A percentile compares a stretch with the other conserved stretches of the same genome.
Evolutionary conservation across 2,888 invertebrate species (phyloP).

Genomic region (Orgyia antiqua): DNA sequence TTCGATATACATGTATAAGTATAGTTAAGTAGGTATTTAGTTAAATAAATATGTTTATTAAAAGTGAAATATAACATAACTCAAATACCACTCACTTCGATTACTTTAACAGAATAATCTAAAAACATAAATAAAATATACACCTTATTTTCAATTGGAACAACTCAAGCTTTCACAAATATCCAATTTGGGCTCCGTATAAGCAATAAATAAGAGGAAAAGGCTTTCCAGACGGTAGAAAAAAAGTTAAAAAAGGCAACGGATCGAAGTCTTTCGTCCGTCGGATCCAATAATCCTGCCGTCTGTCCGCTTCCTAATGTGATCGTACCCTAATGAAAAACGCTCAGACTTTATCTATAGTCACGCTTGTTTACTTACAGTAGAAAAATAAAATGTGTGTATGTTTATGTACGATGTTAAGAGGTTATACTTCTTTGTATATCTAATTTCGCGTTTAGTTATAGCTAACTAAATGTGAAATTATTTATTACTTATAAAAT

Average conservation of each 20-base stretch:
- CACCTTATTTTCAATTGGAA: constrained; percentile 52
- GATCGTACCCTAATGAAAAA: constrained; percentile 77
- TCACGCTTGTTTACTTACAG: background rate
- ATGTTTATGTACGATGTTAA: background rate
- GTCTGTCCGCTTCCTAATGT: constrained; percentile 76
- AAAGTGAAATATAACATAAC: no score
- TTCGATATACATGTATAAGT: no score
- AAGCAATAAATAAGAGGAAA: constrained; percentile 78
- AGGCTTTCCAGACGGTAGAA: constrained; percentile 72
- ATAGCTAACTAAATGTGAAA: no score
- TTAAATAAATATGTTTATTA: no score
- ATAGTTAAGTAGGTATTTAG: no score
- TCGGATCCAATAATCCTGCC: constrained; percentile 76
- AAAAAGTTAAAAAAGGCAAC: constrained; percentile 58
- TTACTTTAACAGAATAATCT: no score
- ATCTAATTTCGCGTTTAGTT: no score
- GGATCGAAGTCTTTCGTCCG: constrained; percentile 76
- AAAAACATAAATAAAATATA: constrained; percentile 17
- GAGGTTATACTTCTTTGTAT: no score
- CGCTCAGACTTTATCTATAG: constrained; percentile 47
- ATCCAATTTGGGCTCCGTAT: constrained; percentile 75
- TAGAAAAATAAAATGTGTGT: background rate
- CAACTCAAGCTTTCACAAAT: constrained; percentile 70
- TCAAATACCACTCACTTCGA: no score
- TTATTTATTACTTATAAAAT: no score